Evolutionary conservation across 2,888 invertebrate species (phyloP), one percentile per base, ranked within the genome.

Genomic region (Hartigia nigra): DNA sequence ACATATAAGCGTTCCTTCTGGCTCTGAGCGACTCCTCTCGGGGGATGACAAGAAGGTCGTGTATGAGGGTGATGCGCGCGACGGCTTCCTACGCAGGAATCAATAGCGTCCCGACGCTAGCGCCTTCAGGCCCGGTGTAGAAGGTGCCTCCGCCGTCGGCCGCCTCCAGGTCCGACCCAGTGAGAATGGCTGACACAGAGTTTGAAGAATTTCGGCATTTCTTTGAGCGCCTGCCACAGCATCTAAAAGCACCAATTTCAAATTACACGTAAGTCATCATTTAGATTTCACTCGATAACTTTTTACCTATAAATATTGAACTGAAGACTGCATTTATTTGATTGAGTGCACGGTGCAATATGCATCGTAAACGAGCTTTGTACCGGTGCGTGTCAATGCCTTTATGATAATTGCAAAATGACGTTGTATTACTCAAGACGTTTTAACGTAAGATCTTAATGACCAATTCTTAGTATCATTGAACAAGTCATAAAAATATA

Each of bases 121-220:
- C 87, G 85, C 87, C 84, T 81, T 80, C 81, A 76, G 70, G 70
- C 74, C 80, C 78, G 80, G 77, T 78, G 81, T 69, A 74, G 75
- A 77, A 79, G 79, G 80, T 78, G 84, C 81, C 82, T 80, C 78
- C 80, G 82, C 80, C 81, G 80, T 82, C 81, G 83, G 81, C 80
- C 80, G 79, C 80, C 84, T 81, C 82, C 82, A 82, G 78, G 80
- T 81, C 79, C 75, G 77, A 83, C 72, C 76, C 34, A 74, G 78
- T 37, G 81, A 87, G 84, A 93, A 98, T 98, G 97, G 97, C 97
- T 89, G 98, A 98, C 94, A 96, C 95, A 92, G 97, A 98, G 93
- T 98, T 97, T 93, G 97, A 98, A 93, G 97, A 98, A 94, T 97
- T 98, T 93, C 95, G 96, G 89, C 95, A 96, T 89, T 95, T 95